Evolutionary conservation across 2,113 vertebrate species (phyloP).

Genomic region (Talpa occidentalis): DNA sequence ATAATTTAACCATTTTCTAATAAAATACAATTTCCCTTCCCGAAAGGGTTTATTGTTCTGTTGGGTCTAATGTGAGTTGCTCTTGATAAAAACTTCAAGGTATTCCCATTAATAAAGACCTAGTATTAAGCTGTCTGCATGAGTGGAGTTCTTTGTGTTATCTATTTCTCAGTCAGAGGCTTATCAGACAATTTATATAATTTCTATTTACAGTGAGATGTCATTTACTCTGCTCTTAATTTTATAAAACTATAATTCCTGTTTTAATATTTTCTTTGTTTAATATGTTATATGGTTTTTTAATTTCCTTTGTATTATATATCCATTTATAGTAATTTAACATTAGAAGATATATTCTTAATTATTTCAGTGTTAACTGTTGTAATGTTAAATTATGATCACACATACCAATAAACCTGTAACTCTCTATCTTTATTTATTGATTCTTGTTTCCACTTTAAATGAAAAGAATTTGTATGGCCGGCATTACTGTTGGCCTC

Average conservation of each 20-base stretch:
- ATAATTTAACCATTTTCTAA: background rate
- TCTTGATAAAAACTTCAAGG: background rate
- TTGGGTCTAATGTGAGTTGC: background rate
- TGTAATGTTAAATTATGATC: constrained; percentile 23
- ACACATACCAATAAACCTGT: background rate
- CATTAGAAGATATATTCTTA: constrained; percentile 12
- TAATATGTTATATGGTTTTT: background rate
- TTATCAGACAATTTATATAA: constrained; percentile 11
- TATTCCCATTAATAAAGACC: background rate
- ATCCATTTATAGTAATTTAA: background rate
- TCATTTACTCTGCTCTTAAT: background rate
- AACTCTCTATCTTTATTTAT: background rate
- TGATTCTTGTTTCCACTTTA: constrained; percentile 48
- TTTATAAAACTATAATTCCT: background rate
- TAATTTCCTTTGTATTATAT: background rate
- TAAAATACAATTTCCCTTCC: background rate
- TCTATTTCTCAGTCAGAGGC: background rate
- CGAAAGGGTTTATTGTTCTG: background rate
- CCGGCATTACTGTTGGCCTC: background rate
- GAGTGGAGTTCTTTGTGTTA: background rate
- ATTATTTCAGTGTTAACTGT: background rate
- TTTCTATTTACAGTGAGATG: constrained; percentile 2
- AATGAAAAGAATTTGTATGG: background rate
- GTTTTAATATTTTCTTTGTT: constrained; percentile 45
- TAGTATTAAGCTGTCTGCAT: background rate